These are phyloP conservation scores for Macroramphosus scolopax DNA, from an alignment of 2,797 vertebrate species.

Conservation along the genomic window DNA sequence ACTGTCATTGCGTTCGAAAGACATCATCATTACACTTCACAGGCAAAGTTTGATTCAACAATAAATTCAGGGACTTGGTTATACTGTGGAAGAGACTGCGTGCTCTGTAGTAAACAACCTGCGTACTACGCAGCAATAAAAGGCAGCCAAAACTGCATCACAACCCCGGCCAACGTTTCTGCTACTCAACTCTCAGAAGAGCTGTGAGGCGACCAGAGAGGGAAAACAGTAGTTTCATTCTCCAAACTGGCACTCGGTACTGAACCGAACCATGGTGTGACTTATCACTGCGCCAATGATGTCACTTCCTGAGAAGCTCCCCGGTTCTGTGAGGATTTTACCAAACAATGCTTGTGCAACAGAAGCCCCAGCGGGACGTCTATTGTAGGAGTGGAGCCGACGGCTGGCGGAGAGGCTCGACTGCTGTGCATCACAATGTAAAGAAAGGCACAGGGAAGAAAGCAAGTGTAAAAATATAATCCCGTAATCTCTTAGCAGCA, in stretches of 20 bases:
- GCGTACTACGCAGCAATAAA: conserved; percentile 20
- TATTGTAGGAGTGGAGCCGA: conserved; percentile 27
- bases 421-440: conserved; percentile 25
- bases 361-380: conserved; percentile 23
- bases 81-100: neutral
- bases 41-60: neutral
- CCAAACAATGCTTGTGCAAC: conserved; percentile 20
- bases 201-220: conserved; percentile 20
- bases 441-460: conserved; percentile 7
- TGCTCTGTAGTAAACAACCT: conserved; percentile 18
- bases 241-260: conserved; percentile 27
- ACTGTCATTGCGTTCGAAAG: conserved; percentile 24
- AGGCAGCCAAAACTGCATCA: conserved; percentile 42
- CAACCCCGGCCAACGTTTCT: conserved; percentile 3
- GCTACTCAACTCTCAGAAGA: conserved; percentile 29
- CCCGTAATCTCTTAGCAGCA: conserved; percentile 12
- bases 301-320: conserved; percentile 51
- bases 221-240: conserved; percentile 2
- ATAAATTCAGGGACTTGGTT: conserved; percentile 3
- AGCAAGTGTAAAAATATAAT: conserved; percentile 27
- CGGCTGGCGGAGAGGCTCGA: conserved; percentile 30
- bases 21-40: conserved; percentile 16
- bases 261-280: conserved; percentile 26
- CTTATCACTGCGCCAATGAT: conserved; percentile 48
- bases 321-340: conserved; percentile 22